These are phyloP conservation scores for Leptopilina clavipes DNA, from an alignment of 1,140 invertebrate genomes.

Conservation along the genomic window DNA sequence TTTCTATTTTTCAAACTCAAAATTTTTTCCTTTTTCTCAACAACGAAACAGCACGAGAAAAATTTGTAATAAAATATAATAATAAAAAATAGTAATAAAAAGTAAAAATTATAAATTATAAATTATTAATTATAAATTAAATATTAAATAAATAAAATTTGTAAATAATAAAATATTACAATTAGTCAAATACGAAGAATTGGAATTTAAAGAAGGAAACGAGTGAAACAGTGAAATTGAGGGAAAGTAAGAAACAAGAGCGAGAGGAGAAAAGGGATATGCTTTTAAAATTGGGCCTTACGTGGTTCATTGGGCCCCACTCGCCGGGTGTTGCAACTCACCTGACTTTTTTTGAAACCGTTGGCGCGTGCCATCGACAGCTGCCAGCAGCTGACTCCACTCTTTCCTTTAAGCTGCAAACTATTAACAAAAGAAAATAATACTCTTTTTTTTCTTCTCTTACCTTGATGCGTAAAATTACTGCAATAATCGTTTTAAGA, in stretches of 20 bases:
- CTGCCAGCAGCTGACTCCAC: slow-evolving; percentile 53
- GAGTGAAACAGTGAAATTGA: background rate
- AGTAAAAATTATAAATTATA: no score
- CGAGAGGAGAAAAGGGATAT: slow-evolving; percentile 31
- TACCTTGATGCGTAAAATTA: background rate
- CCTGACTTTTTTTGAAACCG: slow-evolving; percentile 58
- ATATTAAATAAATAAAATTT: no score
- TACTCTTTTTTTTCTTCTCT: background rate
- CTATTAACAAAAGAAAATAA: slow-evolving; percentile 41
- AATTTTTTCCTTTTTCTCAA: no score
- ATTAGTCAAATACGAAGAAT: background rate
- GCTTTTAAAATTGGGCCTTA: slow-evolving; percentile 39
- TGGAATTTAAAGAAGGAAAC: background rate
- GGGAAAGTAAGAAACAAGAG: background rate
- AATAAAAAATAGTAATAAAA: no score
- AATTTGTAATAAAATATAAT: no score
- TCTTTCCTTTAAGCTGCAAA: slow-evolving; percentile 37
- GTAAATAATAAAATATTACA: background rate
- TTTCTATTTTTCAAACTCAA: no score
- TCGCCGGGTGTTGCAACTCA: slow-evolving; percentile 59
- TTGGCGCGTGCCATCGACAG: slow-evolving; percentile 63
- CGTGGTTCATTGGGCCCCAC: slow-evolving; percentile 30
- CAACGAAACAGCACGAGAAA: no score
- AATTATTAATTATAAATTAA: no score
- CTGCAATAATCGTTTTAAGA: slow-evolving; percentile 5